Evolutionary conservation across 2,797 vertebrate species (phyloP), one percentile per base, ranked within the genome.

Genomic region (Malacoraja senta): DNA sequence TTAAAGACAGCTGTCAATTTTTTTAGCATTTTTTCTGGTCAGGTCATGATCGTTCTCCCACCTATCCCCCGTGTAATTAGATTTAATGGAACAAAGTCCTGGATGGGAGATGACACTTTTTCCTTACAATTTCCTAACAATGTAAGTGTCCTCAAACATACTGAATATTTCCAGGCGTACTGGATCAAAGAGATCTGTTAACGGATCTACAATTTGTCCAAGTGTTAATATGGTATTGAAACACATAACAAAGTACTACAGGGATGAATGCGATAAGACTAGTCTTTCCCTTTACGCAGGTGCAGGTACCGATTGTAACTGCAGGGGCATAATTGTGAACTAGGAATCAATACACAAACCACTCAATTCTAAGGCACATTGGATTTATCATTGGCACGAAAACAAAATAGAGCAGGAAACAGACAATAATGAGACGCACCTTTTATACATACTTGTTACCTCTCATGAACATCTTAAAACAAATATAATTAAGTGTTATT

Each of bases 351-450:
- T 19, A 68, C 19, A 65, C 1, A 17, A n/a, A 88, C 17, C n/a
- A 24, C 4, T 15, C 81, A 19, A 88, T 32, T 65, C n/a, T 88
- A 63, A 15, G n/a, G 15, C 0, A 32, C 58, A 88, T 9, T 35
- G 61, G 17, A 35, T 6, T 63, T 35, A 32, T 63, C 29, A 65
- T 17, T 65, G 61, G 84, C n/a, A 95, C 95, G 76, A 93, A 92
- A 94, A 94, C 90, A 93, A 93, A 93, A 95, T 86, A 94, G 95
- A 95, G 95, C 95, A 94, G 95, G 94, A 95, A 95, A 86, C 94
- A 35, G 93, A 94, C 93, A 94, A 94, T 93, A 94, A 24, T 94
- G 94, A 32, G 44, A n/a, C 53, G 12, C n/a, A 26, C 81, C 26
- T 84, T 35, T 35, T 10, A 32, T 88, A n/a, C 61, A 68, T 2